Evolutionary conservation across 2,113 vertebrate species (phyloP).

Genomic region (Chaetops frenatus): DNA sequence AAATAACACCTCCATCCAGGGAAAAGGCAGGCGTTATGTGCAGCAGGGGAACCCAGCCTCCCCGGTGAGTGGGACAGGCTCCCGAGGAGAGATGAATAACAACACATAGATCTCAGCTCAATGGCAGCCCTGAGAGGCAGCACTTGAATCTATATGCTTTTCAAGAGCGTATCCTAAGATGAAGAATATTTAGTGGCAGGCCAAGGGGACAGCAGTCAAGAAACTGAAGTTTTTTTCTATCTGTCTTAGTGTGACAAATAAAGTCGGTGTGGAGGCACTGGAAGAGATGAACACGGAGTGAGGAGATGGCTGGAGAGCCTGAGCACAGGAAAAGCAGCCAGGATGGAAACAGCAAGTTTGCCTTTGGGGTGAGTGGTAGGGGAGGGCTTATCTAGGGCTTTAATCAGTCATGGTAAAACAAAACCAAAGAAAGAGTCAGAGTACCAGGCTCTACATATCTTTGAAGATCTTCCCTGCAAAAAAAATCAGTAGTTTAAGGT

Average conservation of each 20-base stretch:
- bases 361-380: neutral
- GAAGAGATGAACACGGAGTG: neutral
- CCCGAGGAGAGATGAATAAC: neutral
- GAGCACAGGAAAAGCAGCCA: neutral
- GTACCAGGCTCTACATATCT: neutral
- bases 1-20: slow-evolving; percentile 19
- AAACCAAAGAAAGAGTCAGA: neutral
- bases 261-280: neutral
- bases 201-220: neutral
- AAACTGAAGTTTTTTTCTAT: neutral
- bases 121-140: neutral
- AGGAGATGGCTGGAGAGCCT: neutral
- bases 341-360: neutral
- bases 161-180: neutral
- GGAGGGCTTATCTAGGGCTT: neutral
- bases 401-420: neutral
- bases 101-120: neutral
- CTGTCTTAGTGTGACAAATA: neutral
- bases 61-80: neutral
- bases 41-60: neutral
- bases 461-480: neutral
- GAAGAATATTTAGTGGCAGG: slow-evolving; percentile 1
- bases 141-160: neutral
- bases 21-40: neutral
- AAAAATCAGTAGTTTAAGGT: neutral